Conservation (phyloP, 2,113 vertebrate genomes). For the Chloropsis hardwickii region DNA sequence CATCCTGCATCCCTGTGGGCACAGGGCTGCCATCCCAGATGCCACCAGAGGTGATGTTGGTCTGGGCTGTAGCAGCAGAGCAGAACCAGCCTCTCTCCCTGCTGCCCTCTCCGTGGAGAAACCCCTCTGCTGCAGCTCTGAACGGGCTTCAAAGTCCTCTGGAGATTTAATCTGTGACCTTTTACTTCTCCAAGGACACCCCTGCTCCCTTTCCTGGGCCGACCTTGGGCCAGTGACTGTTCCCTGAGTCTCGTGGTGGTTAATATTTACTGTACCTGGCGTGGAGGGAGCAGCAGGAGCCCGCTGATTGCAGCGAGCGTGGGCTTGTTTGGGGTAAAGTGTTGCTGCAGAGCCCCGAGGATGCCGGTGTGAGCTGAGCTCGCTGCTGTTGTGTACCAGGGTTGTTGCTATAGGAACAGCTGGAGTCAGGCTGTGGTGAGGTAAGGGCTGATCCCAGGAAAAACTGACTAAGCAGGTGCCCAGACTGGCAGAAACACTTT, state of each 20-base stretch:
- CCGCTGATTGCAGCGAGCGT: accelerated
- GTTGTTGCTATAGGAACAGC: not conserved
- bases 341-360: accelerated
- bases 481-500: not conserved
- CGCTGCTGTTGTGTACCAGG: accelerated
- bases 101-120: accelerated
- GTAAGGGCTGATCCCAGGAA: not conserved
- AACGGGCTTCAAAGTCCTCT: not conserved
- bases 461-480: not conserved
- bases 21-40: accelerated
- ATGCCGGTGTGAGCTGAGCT: not conserved
- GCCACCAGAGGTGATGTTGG: accelerated
- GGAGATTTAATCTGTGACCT: not conserved
- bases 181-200: slow-evolving; percentile 2
- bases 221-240: slow-evolving; percentile 36
- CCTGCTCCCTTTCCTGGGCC: not conserved
- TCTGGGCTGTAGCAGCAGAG: not conserved
- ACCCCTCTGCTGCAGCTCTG: not conserved
- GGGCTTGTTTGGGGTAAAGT: not conserved
- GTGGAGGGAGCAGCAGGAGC: not conserved
- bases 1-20: not conserved
- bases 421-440: not conserved
- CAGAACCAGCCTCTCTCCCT: not conserved
- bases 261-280: slow-evolving; percentile 47
- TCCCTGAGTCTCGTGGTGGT: not conserved